Percentiles rank a stretch among this genome's conserved stretches.
Conservation (phyloP, 2,113 vertebrate species). For the Pelodiscus sinensis region DNA sequence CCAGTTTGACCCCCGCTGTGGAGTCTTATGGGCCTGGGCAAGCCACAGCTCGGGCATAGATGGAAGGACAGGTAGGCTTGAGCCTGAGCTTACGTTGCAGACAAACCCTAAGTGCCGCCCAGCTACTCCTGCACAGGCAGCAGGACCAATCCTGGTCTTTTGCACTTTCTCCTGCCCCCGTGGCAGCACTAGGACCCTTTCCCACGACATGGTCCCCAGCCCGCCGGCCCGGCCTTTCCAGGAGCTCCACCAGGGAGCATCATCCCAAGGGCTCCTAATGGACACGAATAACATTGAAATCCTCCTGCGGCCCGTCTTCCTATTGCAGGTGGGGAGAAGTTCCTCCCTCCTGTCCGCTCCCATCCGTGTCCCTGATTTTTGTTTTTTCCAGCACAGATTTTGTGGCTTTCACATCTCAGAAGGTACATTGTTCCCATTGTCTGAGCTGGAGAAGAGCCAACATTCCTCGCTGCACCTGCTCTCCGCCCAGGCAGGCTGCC, state of each 20-base stretch:
- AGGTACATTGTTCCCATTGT: accelerated
- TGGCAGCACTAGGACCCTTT: background rate
- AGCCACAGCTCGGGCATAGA: background rate
- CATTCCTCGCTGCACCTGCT: accelerated
- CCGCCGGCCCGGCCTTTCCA: background rate
- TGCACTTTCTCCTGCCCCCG: background rate
- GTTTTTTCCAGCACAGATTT: background rate
- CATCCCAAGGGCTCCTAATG: background rate
- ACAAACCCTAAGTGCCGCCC: background rate
- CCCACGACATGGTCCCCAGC: background rate
- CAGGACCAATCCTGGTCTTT: background rate
- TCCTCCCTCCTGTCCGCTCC: background rate
- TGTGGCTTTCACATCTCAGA: background rate
- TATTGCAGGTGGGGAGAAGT: background rate
- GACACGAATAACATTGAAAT: background rate
- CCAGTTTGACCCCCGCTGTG: background rate
- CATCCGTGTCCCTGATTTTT: background rate
- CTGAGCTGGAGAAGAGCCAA: accelerated
- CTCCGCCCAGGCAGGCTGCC: accelerated
- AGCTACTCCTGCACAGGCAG: background rate
- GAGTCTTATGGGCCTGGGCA: background rate
- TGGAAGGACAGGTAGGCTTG: background rate
- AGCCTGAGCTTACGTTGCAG: background rate
- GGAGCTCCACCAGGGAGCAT: background rate
- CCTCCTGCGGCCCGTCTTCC: too few relatives aligned